Evolutionary conservation across 2,797 vertebrate species (phyloP).

Genomic region (Premnoplex brunnescens): DNA sequence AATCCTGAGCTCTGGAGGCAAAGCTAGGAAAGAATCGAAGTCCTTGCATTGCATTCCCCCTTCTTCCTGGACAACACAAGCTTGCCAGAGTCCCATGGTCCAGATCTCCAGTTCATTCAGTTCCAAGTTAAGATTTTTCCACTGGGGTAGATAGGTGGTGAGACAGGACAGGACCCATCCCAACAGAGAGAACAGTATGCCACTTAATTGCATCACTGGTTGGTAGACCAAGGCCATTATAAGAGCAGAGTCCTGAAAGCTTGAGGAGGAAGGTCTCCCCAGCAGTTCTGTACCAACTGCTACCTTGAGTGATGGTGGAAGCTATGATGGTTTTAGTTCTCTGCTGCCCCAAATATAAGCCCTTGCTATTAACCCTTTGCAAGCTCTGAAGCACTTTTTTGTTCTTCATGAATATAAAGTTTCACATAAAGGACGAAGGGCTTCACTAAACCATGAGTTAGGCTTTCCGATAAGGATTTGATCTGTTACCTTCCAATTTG

Average conservation of each 20-base stretch:
- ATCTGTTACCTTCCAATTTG: conserved; percentile 82
- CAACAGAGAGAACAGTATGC: conserved; percentile 84
- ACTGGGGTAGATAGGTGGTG: conserved; percentile 88
- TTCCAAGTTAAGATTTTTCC: conserved; percentile 87
- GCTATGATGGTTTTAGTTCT: conserved; percentile 53
- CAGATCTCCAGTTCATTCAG: conserved; percentile 97
- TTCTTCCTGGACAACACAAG: conserved; percentile 93
- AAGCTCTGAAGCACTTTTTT: conserved; percentile 74
- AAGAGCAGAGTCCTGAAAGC: neutral
- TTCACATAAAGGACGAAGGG: conserved; percentile 78
- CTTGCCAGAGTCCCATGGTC: conserved; percentile 94
- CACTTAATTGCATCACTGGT: conserved; percentile 79
- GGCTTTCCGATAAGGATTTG: conserved; percentile 82
- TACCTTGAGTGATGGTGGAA: conserved; percentile 36
- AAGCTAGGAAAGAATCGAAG: conserved; percentile 89
- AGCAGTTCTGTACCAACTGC: conserved; percentile 22
- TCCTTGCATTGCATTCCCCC: conserved; percentile 91
- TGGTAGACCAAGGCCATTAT: conserved; percentile 71
- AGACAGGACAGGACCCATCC: conserved; percentile 87
- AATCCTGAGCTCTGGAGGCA: conserved; percentile 87
- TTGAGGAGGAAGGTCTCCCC: neutral
- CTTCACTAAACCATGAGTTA: conserved; percentile 76
- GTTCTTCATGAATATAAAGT: conserved; percentile 77
- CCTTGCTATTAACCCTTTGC: conserved; percentile 72
- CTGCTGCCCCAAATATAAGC: conserved; percentile 76